Base-by-base conservation (phyloP, 2,888 invertebrate species). In the Pseudococcus longispinus region DNA sequence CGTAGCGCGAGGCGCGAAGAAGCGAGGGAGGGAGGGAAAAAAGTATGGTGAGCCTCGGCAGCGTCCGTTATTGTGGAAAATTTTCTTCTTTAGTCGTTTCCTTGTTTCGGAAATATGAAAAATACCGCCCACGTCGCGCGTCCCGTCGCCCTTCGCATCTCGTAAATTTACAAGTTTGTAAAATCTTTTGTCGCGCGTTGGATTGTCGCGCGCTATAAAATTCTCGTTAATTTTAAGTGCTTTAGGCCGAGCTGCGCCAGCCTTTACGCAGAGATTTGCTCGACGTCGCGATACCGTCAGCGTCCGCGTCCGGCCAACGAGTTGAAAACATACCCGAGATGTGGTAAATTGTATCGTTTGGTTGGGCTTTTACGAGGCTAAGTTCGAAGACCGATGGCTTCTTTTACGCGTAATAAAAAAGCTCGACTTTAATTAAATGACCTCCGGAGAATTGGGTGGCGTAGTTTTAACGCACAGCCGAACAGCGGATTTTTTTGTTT, bases 211-310 rank as follows among this genome's bases (percentile, higher is more conserved):
- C 70, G 70, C 70, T 70, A 70, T 70, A 70, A 70, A 70, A 70
- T 70, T 70, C 70, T 70, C 70, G 70, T 70, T 70, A 70, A 70
- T 70, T 70, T 70, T 70, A 70, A 70, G 70, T 70, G 29, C 70
- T 70, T 70, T 32, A 15, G 70, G 70, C 70, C 29, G 29, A 13
- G 18, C 18, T 5, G 26, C n/a, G n/a, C n/a, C n/a, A n/a, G n/a
- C 29, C 26, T 65, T 65, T 60, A 8, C 65, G 23, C 23, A 60
- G 20, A 20, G 8, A 32, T 70, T 70, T 70, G 18, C 13, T 13
- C 4, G 4, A 51, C n/a, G 3, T 51, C 8, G 51, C n/a, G 2
- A 13, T 6, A n/a, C 13, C n/a, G 51, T 2, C n/a, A n/a, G 51
- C 51, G 5, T 46, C 44, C 44, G 6, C 20, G 8, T 20, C 60